A percentile compares a stretch with the other conserved stretches of the same genome.
Evolutionary conservation across 2,797 vertebrate genomes (phyloP).

Genomic region (Leptodactylus fallax): DNA sequence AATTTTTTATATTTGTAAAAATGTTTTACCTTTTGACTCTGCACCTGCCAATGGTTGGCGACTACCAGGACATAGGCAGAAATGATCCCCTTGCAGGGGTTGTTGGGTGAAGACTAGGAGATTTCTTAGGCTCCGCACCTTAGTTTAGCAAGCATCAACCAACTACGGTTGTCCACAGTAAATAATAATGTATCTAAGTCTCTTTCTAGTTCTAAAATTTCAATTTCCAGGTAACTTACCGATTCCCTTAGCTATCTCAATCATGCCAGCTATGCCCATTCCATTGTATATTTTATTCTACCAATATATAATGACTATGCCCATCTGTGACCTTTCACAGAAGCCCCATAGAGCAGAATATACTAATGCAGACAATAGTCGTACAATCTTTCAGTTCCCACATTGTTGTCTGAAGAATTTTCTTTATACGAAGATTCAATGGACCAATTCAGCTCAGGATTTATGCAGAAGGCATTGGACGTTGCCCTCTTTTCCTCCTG

Average conservation of each 20-base stretch:
- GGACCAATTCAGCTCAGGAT: conserved; percentile 13
- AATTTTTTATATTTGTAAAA: too few relatives aligned
- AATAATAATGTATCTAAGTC: too few relatives aligned
- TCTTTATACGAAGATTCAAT: conserved; percentile 40
- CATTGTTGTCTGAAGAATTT: conserved; percentile 40
- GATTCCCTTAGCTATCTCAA: neutral
- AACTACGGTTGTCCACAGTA: too few relatives aligned
- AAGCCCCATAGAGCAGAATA: conserved; percentile 4
- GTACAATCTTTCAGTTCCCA: neutral
- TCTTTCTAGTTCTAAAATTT: neutral
- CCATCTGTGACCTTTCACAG: conserved; percentile 30
- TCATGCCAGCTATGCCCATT: neutral
- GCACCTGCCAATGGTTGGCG: too few relatives aligned
- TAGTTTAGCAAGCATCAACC: too few relatives aligned
- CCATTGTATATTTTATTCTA: neutral
- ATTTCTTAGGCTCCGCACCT: too few relatives aligned
- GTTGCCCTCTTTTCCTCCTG: conserved; percentile 4
- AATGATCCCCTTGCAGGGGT: too few relatives aligned
- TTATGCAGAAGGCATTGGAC: neutral
- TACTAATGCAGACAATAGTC: conserved; percentile 27
- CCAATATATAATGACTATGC: conserved; percentile 23
- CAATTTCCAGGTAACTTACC: neutral
- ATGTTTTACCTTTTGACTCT: too few relatives aligned
- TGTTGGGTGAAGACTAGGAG: too few relatives aligned
- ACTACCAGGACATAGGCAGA: too few relatives aligned